Evolutionary conservation across 2,888 invertebrate species (phyloP).

Genomic region (Leptinotarsa juncta): DNA sequence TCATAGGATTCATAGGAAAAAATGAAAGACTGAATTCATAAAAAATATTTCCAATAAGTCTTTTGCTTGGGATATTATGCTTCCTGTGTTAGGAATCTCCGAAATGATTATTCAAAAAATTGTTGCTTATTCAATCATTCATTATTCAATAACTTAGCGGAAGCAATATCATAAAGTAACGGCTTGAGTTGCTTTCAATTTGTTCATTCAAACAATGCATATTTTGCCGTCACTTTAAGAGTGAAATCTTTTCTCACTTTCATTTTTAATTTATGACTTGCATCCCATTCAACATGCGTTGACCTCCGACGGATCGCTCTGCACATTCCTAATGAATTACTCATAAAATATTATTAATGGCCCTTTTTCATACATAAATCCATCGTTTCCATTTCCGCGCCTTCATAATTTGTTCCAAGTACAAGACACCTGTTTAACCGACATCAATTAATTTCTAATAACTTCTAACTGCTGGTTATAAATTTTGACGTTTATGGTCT

Average conservation of each 20-base stretch:
- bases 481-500: conserved; percentile 26
- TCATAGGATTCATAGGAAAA: no score
- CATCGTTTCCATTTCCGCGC: conserved; percentile 19
- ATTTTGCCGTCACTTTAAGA: conserved; percentile 19
- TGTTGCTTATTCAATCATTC: no score
- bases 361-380: conserved; percentile 16
- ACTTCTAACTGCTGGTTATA: conserved; percentile 24
- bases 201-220: conserved; percentile 11
- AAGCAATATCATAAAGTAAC: not conserved
- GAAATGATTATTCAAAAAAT: no score
- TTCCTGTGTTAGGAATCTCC: no score
- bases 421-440: conserved; percentile 31
- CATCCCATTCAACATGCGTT: conserved; percentile 31
- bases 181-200: not conserved
- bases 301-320: conserved; percentile 26
- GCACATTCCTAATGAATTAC: conserved; percentile 23
- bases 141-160: no score
- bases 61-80: no score
- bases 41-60: no score
- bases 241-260: conserved; percentile 44
- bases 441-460: conserved; percentile 37
- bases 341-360: conserved; percentile 26
- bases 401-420: conserved; percentile 25
- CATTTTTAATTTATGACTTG: conserved; percentile 40
- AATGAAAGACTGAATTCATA: no score